These are phyloP conservation scores for Notocelia uddmanniana DNA, from an alignment of 2,888 invertebrate genomes.

Conservation along the genomic window DNA sequence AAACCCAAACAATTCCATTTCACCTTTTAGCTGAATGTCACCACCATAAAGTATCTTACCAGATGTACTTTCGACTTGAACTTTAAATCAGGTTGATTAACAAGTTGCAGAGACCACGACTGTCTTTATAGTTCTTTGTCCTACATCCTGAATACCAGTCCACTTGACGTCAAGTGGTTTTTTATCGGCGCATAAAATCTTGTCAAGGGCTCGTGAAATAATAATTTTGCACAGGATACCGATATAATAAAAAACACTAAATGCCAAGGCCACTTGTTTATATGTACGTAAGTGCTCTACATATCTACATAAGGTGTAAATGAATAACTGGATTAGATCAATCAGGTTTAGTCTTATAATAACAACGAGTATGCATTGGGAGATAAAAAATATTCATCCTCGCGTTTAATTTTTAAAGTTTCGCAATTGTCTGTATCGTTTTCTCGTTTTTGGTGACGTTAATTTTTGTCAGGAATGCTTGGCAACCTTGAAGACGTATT, in stretches of 20 bases:
- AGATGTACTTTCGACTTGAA: slow-evolving; percentile 33
- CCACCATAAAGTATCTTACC: neutral
- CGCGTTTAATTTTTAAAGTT: slow-evolving; percentile 4
- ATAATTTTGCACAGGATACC: slow-evolving; percentile 35
- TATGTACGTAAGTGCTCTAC: slow-evolving; percentile 48
- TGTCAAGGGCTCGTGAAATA: slow-evolving; percentile 33
- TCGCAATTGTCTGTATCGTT: slow-evolving; percentile 19
- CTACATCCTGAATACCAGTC: slow-evolving; percentile 39
- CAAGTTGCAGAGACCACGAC: slow-evolving; percentile 8
- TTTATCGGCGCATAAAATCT: slow-evolving; percentile 29
- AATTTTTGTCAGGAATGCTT: slow-evolving; percentile 35
- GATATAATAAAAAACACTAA: slow-evolving; percentile 42
- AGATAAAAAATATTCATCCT: slow-evolving; percentile 7
- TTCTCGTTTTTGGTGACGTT: slow-evolving; percentile 29
- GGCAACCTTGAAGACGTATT: slow-evolving; percentile 52
- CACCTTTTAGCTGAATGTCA: neutral
- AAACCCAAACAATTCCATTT: neutral
- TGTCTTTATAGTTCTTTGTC: slow-evolving; percentile 41
- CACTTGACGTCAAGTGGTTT: slow-evolving; percentile 36
- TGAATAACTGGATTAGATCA: slow-evolving; percentile 38
- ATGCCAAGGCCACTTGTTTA: slow-evolving; percentile 54
- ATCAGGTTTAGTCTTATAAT: slow-evolving; percentile 27
- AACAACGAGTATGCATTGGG: no score
- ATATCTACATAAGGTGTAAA: slow-evolving; percentile 48
- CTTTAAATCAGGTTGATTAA: slow-evolving; percentile 36